Conservation (phyloP, 2,797 vertebrate species). For the Scomberomorus guttatus region DNA sequence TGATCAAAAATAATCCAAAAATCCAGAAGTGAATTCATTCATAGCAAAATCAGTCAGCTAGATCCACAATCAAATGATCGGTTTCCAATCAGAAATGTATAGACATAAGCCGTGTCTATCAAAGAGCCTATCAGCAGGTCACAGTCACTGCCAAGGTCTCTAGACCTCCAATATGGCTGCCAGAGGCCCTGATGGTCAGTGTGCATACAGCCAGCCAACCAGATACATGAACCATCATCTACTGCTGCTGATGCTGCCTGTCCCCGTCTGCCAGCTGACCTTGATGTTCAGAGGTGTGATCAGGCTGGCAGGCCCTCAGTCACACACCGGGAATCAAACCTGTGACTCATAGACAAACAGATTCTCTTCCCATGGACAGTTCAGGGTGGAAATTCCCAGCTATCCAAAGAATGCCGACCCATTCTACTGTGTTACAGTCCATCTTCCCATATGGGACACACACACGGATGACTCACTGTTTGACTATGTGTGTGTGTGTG, state of each 20-base stretch:
- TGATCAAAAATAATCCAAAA: background rate
- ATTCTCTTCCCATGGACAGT: slow-evolving; percentile 38
- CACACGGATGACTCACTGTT: slow-evolving; percentile 33
- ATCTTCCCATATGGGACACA: slow-evolving; percentile 40
- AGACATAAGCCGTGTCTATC: background rate
- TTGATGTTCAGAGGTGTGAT: slow-evolving; percentile 30
- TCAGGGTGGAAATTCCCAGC: slow-evolving; percentile 70
- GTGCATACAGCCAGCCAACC: slow-evolving; percentile 27
- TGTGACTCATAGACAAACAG: slow-evolving; percentile 16
- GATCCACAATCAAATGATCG: background rate
- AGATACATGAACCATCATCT: slow-evolving; percentile 5
- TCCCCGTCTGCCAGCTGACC: slow-evolving; percentile 51
- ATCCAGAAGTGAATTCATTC: no score
- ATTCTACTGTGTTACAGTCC: slow-evolving; percentile 41
- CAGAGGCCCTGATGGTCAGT: slow-evolving; percentile 22
- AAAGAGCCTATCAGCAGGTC: slow-evolving; percentile 20
- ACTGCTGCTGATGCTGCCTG: slow-evolving; percentile 13
- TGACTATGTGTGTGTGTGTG: slow-evolving; percentile 14
- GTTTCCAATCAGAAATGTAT: background rate
- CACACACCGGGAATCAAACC: slow-evolving; percentile 57
- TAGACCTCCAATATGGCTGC: slow-evolving; percentile 26
- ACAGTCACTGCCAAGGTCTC: background rate
- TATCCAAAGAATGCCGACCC: slow-evolving; percentile 68
- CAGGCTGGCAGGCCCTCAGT: slow-evolving; percentile 45
- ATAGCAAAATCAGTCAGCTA: background rate